phyloP scores from a whole-genome alignment of 2,113 vertebrate genomes.

The Ornithorhynchus anatinus region DNA sequence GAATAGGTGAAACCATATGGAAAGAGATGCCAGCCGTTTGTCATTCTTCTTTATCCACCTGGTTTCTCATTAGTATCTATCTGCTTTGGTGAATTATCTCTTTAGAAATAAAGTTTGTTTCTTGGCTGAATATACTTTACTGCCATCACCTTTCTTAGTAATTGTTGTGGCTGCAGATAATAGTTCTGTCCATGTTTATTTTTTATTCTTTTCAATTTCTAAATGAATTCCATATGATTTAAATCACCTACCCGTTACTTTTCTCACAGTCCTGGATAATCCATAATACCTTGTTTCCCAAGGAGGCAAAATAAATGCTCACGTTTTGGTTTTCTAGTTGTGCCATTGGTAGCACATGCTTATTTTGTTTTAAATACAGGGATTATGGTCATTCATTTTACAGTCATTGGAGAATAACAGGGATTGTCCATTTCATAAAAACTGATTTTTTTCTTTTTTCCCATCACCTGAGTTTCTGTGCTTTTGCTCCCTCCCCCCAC shows the following conservation, averaged over 20 bases:
- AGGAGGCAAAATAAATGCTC: background rate
- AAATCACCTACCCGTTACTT: background rate
- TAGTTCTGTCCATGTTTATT: background rate
- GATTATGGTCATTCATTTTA: constrained; percentile 13
- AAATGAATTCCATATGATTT: background rate
- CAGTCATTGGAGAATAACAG: constrained; percentile 8
- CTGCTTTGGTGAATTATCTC: background rate
- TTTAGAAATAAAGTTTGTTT: background rate
- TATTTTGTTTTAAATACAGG: no score
- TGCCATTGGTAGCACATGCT: background rate
- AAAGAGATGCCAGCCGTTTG: background rate
- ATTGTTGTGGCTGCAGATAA: background rate
- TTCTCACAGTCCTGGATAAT: background rate
- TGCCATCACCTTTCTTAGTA: no score
- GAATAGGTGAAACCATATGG: background rate
- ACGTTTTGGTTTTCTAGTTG: constrained; percentile 7
- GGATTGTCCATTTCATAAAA: constrained; percentile 20
- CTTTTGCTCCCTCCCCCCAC: constrained; percentile 32
- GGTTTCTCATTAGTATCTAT: background rate
- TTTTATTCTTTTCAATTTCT: background rate
- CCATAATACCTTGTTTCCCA: background rate
- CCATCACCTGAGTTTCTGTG: constrained; percentile 1
- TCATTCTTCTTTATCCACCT: background rate
- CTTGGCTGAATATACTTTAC: background rate
- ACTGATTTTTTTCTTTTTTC: background rate